phyloP scores from a whole-genome alignment of 2,113 vertebrate species.

The Cololabis saira region DNA sequence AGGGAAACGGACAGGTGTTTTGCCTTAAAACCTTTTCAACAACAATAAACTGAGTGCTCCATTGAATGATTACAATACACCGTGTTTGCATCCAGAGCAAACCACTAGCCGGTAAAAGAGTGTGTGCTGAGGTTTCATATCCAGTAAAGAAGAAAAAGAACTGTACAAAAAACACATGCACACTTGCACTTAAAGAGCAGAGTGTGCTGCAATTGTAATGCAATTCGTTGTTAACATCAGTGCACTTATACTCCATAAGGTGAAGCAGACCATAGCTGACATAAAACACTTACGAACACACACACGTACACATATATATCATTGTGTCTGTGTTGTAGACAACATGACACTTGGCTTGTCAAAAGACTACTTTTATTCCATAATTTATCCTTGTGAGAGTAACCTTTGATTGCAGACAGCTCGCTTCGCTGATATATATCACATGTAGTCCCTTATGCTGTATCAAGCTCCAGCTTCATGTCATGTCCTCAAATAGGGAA shows the following conservation, averaged over 20 bases:
- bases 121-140: constrained; percentile 50
- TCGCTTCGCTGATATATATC: too few relatives aligned
- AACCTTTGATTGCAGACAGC: too few relatives aligned
- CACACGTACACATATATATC: too few relatives aligned
- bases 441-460: too few relatives aligned
- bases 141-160: constrained; percentile 16
- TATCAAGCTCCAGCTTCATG: too few relatives aligned
- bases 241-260: neutral
- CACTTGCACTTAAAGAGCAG: neutral
- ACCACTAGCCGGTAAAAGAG: constrained; percentile 30
- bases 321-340: too few relatives aligned
- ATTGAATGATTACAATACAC: constrained; percentile 36
- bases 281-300: neutral
- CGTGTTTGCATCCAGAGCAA: constrained; percentile 40
- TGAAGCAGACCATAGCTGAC: constrained; percentile 7
- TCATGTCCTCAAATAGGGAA: too few relatives aligned
- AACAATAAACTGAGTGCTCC: constrained; percentile 32
- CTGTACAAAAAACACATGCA: neutral
- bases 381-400: too few relatives aligned
- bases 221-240: constrained; percentile 3
- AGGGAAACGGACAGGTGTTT: constrained; percentile 67
- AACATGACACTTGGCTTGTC: too few relatives aligned
- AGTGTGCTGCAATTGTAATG: constrained; percentile 7
- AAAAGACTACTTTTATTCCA: too few relatives aligned
- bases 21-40: constrained; percentile 35